phyloP scores from a whole-genome alignment of 2,113 vertebrate species.

The Scatophagus argus region DNA sequence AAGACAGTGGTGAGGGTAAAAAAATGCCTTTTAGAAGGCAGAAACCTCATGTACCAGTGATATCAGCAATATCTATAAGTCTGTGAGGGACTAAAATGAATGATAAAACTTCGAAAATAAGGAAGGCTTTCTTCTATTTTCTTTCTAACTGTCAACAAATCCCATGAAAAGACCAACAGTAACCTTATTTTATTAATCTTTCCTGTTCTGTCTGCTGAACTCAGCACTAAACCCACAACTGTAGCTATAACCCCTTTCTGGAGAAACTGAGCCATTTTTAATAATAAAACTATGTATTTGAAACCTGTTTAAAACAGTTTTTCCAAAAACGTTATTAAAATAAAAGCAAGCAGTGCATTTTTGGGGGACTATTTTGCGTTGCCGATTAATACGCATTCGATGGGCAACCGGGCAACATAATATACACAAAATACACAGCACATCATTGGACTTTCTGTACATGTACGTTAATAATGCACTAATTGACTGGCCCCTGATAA shows the following conservation, averaged over 20 bases:
- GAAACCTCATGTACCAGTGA: too few species aligned
- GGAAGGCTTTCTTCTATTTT: background rate
- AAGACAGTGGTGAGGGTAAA: too few species aligned
- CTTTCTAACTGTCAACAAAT: background rate
- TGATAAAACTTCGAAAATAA: background rate
- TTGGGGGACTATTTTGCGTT: constrained; percentile 3
- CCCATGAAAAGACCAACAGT: background rate
- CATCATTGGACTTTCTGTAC: background rate
- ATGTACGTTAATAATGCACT: too few species aligned
- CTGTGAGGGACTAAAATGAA: background rate
- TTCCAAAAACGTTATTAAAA: background rate
- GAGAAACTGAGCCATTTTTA: background rate
- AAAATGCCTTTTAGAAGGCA: too few species aligned
- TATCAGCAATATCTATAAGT: background rate
- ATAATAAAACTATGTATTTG: background rate
- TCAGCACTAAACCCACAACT: background rate
- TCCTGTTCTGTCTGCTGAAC: background rate
- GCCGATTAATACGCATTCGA: background rate
- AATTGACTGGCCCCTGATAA: too few species aligned
- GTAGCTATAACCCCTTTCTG: background rate
- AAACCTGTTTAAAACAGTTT: background rate
- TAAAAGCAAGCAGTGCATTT: too few species aligned
- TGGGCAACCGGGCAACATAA: background rate
- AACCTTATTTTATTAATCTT: background rate
- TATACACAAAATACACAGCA: background rate